Evolutionary conservation across 2,113 vertebrate genomes (phyloP).

Genomic region (Campylomormyrus numenius): DNA sequence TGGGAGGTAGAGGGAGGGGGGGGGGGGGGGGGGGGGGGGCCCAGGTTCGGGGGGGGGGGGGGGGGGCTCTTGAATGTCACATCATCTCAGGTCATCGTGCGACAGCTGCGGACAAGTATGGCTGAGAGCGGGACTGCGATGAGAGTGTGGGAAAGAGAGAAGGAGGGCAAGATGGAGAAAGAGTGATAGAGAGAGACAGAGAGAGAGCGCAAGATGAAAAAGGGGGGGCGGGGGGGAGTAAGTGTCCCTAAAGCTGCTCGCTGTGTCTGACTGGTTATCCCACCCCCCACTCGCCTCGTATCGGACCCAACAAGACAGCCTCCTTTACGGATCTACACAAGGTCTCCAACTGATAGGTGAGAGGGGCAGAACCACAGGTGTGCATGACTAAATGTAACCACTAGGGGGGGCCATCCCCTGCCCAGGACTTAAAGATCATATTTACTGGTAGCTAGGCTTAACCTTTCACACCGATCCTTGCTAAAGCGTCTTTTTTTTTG

Average conservation of each 20-base stretch:
- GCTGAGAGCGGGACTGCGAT: not conserved
- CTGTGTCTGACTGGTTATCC: not conserved
- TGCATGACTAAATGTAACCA: not conserved
- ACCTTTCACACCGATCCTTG: not conserved
- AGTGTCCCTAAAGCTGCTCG: not conserved
- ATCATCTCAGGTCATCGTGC: slow-evolving; percentile 58
- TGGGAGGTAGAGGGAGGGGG: too few species aligned
- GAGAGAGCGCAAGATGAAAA: not conserved
- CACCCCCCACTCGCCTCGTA: not conserved
- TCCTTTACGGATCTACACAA: not conserved
- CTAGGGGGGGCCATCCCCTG: not conserved
- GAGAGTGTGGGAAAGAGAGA: not conserved
- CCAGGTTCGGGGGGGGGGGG: too few species aligned
- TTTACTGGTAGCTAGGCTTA: not conserved
- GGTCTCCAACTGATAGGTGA: not conserved
- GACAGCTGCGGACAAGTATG: slow-evolving; percentile 27
- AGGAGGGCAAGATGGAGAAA: not conserved
- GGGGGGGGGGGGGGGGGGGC: too few species aligned
- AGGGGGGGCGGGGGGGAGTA: not conserved
- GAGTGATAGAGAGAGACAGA: not conserved
- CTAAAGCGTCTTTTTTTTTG: not conserved
- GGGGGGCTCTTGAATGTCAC: slow-evolving; percentile 64
- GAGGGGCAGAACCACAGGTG: not conserved
- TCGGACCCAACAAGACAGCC: not conserved
- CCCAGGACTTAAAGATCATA: not conserved